Percentiles rank a stretch among this genome's conserved stretches.
These are phyloP conservation scores for Nomia melanderi DNA, from an alignment of 1,140 invertebrate genomes.

Conservation along the genomic window DNA sequence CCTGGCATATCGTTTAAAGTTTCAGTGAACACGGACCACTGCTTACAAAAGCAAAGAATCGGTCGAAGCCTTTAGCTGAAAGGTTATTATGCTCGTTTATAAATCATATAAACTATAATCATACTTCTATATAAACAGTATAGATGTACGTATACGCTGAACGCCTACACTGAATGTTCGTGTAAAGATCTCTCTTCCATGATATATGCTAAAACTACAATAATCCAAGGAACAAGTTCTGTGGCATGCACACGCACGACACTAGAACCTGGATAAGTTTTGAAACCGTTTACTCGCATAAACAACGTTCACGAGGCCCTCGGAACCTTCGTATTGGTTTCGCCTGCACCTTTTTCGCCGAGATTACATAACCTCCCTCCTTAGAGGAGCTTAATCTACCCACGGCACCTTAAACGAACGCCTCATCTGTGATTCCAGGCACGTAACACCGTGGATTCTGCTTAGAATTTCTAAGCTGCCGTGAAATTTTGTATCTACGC, in stretches of 20 bases:
- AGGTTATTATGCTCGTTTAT: too few relatives aligned
- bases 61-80: too few relatives aligned
- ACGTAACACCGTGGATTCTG: conserved; percentile 17
- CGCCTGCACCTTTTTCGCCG: conserved; percentile 27
- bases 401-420: conserved; percentile 4
- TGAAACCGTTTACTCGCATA: conserved; percentile 8
- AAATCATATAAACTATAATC: background rate
- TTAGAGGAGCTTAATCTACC: conserved; percentile 11
- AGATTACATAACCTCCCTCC: conserved; percentile 26
- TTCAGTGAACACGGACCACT: too few relatives aligned
- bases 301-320: background rate
- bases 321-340: conserved; percentile 25
- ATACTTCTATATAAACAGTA: too few relatives aligned
- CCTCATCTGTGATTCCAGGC: conserved; percentile 24
- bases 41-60: too few relatives aligned
- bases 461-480: conserved; percentile 20
- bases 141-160: too few relatives aligned
- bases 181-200: too few relatives aligned
- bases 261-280: background rate
- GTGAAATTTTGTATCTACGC: conserved; percentile 16
- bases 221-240: conserved; percentile 8
- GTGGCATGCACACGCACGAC: conserved; percentile 15
- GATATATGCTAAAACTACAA: too few relatives aligned
- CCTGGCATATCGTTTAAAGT: too few relatives aligned
- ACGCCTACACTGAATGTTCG: background rate